Evolutionary conservation across 1,140 invertebrate genomes (phyloP), one percentile per base, ranked within the genome.

Genomic region (Zaprionus africanus): DNA sequence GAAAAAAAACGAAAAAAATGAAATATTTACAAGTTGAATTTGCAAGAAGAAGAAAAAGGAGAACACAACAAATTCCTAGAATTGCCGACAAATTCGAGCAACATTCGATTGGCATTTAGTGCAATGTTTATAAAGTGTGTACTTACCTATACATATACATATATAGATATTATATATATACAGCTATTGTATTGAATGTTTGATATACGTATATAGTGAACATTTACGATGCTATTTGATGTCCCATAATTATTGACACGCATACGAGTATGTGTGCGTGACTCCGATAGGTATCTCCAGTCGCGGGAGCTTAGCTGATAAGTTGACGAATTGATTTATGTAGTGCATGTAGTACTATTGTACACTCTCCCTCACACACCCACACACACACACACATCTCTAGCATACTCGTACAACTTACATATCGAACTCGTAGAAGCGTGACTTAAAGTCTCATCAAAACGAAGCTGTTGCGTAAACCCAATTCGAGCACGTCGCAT

Each of bases 201-300:
- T 87, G 83, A 87, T 87, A 87, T 88, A 87, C 83, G 83, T 87
- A 84, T 87, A 81, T 85, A 58, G 65, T 65, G 51, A 56, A 74
- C 63, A 66, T 53, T 60, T 67, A 73, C 53, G 63, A 63, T 46
- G 74, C 61, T 81, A 85, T 67, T 69, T 78, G 82, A 81, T 84
- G 67, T 74, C 69, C 78, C 60, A 78, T 64, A 61, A 75, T 73
- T 66, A 57, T 76, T 66, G 34, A 64, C 24, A 38, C 65, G 46
- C 38, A 53, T 62, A 38, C 65, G 46, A 34, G 49, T 62, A 54
- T 51, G 65, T 49, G 49, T 69, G 59, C 34, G 26, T 41, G 38
- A 26, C 46, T 31, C n/a, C 41, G 41, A 9, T 46, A 46, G 41
- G n/a, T 46, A 46, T 19, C 46, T 49, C 51, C 11, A 43, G 51